Percentiles rank a stretch among this genome's conserved stretches.
Evolutionary conservation across 2,797 vertebrate genomes (phyloP).

Genomic region (Carcharodon carcharias): DNA sequence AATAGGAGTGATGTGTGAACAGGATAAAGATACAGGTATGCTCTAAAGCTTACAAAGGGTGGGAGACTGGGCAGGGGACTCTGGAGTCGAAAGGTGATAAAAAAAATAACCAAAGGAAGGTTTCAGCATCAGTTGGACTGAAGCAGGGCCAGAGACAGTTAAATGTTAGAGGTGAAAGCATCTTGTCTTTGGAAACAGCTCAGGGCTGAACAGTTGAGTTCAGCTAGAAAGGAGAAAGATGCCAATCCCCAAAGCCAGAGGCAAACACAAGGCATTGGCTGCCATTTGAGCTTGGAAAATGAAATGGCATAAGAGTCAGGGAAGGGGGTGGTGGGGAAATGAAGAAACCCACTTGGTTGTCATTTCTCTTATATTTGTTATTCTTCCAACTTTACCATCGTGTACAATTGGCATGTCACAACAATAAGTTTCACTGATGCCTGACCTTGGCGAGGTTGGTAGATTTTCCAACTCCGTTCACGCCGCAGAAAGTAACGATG

Average conservation of each 20-base stretch:
- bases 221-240: background rate
- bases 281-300: background rate
- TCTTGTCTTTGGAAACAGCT: background rate
- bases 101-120: background rate
- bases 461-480: conserved; percentile 94
- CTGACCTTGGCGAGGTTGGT: conserved; percentile 92
- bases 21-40: no score
- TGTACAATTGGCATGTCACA: background rate
- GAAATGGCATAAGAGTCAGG: background rate
- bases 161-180: background rate
- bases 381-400: background rate
- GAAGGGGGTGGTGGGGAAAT: background rate
- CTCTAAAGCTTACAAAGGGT: background rate
- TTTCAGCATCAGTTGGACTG: background rate
- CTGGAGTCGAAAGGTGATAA: background rate
- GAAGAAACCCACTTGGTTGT: background rate
- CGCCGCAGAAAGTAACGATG: conserved; percentile 88
- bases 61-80: background rate
- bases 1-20: no score
- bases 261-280: background rate
- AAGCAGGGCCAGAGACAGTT: background rate
- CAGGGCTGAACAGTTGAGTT: background rate
- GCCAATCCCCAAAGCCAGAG: no score
- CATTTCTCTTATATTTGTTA: background rate
- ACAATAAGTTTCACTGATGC: background rate